Percentiles rank a stretch among this genome's conserved stretches.
These are phyloP conservation scores for Anisognathus igniventris DNA, from an alignment of 2,797 vertebrate genomes.

Conservation along the genomic window DNA sequence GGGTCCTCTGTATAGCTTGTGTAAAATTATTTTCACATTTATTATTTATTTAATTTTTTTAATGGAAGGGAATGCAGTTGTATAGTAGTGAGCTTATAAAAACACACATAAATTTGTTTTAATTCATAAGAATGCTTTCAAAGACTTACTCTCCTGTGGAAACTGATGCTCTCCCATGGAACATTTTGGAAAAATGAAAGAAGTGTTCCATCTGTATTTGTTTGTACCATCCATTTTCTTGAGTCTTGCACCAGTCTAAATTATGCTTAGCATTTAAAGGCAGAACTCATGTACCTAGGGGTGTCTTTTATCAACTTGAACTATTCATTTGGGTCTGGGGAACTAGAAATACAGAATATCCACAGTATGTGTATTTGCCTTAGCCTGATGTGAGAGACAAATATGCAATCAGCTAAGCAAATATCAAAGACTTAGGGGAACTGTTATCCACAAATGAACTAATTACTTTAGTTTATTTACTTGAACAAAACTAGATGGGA, in stretches of 20 bases:
- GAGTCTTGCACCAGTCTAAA: not conserved
- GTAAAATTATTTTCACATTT: not conserved
- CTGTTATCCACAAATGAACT: not conserved
- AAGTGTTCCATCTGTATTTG: not conserved
- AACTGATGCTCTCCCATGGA: not conserved
- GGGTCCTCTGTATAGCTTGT: not conserved
- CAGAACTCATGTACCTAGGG: not conserved
- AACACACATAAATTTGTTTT: not conserved
- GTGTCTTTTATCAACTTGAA: not conserved
- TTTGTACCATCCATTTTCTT: not conserved
- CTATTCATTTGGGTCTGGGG: not conserved
- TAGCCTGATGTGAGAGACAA: not conserved
- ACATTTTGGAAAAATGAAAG: not conserved
- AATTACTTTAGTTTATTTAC: not conserved
- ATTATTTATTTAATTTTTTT: not conserved
- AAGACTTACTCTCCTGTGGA: not conserved
- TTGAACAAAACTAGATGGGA: not conserved
- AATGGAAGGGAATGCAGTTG: not conserved
- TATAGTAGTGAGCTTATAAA: not conserved
- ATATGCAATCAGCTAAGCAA: conserved; percentile 10
- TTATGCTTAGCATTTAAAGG: not conserved
- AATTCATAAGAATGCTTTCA: not conserved
- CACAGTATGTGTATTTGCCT: not conserved
- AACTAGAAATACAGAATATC: not conserved
- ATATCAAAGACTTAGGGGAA: not conserved